Base-by-base conservation (phyloP, 2,113 vertebrate species). In the Leptodactylus fuscus region DNA sequence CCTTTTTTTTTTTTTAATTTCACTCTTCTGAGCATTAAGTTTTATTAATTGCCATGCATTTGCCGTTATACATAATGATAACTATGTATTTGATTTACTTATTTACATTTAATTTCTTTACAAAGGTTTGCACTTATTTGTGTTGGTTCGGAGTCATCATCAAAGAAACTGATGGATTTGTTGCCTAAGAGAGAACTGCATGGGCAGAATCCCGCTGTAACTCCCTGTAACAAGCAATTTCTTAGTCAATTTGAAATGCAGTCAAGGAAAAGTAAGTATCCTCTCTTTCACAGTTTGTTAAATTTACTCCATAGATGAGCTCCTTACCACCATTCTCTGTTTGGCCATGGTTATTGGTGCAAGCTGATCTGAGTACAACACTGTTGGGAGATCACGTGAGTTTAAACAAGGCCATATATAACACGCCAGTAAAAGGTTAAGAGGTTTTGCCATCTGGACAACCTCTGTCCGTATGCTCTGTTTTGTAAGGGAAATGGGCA, bases 161-260 rank as follows among this genome's bases (percentile, higher is more conserved):
- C 97, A 86, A 96, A 98, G 90, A 99, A 99, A 89, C 87, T 99
- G 87, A 95, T 98, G 96, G 98, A 99, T 87, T 91, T 99, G 69
- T 93, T 99, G 71, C 97, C 98, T 75, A 99, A 99, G 92, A 94
- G 97, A 90, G 98, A 99, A 90, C 94, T 99, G 34, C 98, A 99
- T 69, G 97, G 97, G 60, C 98, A 99, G 89, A 99, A 97, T 94
- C 98, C 97, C 77, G 97, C 98, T 65, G 97, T 99, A 84, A 98
- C 98, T 22, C 97, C 98, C 0, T 99, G 98, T 91, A 99, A 99
- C 93, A 99, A 99, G 87, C 98, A 99, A 89, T 99, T 98, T 44
- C 95, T 99, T 90, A 99, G 97, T 94, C 98, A 99, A 77, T 99
- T 99, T 94, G 98, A 99, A 95, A 96, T 98, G 96, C 98, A 99